These are phyloP conservation scores for Amphiprion percula DNA, from an alignment of 2,113 vertebrate species.

Conservation along the genomic window DNA sequence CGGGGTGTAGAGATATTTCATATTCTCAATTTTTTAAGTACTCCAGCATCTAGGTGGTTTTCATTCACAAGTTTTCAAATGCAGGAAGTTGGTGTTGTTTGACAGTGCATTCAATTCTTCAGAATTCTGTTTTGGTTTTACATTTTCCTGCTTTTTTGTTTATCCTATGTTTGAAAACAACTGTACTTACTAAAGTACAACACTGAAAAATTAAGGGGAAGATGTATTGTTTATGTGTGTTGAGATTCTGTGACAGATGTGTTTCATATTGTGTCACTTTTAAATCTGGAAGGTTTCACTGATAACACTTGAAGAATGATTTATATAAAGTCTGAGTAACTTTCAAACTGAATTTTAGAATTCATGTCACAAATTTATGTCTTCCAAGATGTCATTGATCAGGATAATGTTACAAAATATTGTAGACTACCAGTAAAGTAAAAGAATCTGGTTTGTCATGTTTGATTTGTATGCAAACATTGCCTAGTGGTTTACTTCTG, in stretches of 20 bases:
- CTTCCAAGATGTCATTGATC: neutral
- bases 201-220: no score
- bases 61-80: no score
- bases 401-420: neutral
- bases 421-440: neutral
- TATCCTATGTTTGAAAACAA: no score
- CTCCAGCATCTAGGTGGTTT: neutral
- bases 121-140: no score
- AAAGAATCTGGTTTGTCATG: neutral
- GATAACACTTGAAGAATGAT: neutral
- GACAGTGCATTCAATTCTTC: no score
- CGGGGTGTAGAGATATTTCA: neutral
- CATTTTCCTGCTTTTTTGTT: no score
- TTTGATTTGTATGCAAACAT: slow-evolving; percentile 39
- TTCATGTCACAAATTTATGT: neutral
- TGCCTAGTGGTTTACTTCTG: slow-evolving; percentile 16
- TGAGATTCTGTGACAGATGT: no score
- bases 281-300: neutral
- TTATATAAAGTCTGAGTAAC: slow-evolving; percentile 10
- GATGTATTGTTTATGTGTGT: no score
- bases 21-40: no score
- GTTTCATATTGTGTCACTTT: neutral
- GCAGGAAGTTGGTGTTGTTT: no score
- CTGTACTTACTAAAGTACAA: no score
- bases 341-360: neutral